Evolutionary conservation across 2,888 invertebrate genomes (phyloP).

Genomic region (Drosophila tripunctata): DNA sequence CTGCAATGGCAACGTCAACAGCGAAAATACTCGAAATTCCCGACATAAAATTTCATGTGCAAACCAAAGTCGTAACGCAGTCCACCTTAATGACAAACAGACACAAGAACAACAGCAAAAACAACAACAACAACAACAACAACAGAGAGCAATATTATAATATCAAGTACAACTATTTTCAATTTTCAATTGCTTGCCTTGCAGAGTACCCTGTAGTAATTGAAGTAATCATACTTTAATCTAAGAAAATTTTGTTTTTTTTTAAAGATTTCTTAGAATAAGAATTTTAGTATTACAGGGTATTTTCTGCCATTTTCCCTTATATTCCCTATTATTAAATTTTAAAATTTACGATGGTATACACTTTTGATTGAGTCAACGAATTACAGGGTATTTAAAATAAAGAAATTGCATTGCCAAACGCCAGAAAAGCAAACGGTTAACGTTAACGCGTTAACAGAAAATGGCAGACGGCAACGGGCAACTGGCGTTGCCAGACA

Average conservation of each 20-base stretch:
- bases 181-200: neutral
- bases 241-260: no score
- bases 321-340: no score
- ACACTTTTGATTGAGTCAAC: no score
- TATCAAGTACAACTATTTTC: neutral
- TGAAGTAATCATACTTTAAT: neutral
- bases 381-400: conserved; percentile 26
- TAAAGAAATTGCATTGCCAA: conserved; percentile 46
- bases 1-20: conserved; percentile 43
- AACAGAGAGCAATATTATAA: neutral
- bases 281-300: no score
- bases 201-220: neutral
- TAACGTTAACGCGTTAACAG: conserved; percentile 53
- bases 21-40: conserved; percentile 44
- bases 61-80: conserved; percentile 57
- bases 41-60: conserved; percentile 80
- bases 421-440: conserved; percentile 53
- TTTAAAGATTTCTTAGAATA: no score
- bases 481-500: conserved; percentile 45
- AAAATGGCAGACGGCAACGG: conserved; percentile 36
- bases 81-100: conserved; percentile 57
- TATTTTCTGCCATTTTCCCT: no score
- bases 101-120: conserved; percentile 20
- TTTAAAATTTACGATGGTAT: no score
- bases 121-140: neutral